A percentile compares a stretch with the other conserved stretches of the same genome.
phyloP scores from a whole-genome alignment of 2,797 vertebrate genomes.

The Lithobates pipiens region DNA sequence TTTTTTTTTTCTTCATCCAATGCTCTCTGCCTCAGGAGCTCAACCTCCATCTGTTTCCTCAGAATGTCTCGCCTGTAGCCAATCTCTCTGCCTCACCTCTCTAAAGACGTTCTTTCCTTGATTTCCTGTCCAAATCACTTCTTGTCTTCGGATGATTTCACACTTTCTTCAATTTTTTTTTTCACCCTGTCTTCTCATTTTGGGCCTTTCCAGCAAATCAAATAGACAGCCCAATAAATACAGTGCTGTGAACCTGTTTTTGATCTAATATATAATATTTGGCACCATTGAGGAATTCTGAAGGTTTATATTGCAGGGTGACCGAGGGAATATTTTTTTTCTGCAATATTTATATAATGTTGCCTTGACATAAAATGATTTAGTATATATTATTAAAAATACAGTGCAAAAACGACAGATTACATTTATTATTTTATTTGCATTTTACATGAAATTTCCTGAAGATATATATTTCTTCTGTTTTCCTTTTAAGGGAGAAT shows the following conservation, averaged over 20 bases:
- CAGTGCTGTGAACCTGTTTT: background rate
- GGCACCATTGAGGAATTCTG: background rate
- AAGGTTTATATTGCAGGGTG: background rate
- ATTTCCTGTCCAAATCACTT: slow-evolving; percentile 49
- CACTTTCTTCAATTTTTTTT: slow-evolving; percentile 19
- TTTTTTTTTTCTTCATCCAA: background rate
- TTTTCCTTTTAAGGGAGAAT: background rate
- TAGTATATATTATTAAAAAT: background rate
- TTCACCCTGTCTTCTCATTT: slow-evolving; percentile 10
- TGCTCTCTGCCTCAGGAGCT: slow-evolving; percentile 23
- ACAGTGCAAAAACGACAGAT: background rate
- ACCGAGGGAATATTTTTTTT: background rate
- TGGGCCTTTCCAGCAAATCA: slow-evolving; percentile 41
- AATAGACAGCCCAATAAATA: slow-evolving; percentile 44
- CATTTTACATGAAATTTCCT: background rate
- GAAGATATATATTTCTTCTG: slow-evolving; percentile 4
- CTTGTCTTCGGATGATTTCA: slow-evolving; percentile 41
- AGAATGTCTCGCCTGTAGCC: slow-evolving; percentile 42
- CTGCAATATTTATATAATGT: background rate
- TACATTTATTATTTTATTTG: background rate
- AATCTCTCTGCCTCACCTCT: slow-evolving; percentile 51
- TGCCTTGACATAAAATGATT: background rate
- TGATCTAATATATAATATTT: slow-evolving; percentile 19
- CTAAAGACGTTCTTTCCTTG: slow-evolving; percentile 27
- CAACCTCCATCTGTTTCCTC: slow-evolving; percentile 50